phyloP scores from a whole-genome alignment of 2,797 vertebrate species.

The Gambusia yucatana region DNA sequence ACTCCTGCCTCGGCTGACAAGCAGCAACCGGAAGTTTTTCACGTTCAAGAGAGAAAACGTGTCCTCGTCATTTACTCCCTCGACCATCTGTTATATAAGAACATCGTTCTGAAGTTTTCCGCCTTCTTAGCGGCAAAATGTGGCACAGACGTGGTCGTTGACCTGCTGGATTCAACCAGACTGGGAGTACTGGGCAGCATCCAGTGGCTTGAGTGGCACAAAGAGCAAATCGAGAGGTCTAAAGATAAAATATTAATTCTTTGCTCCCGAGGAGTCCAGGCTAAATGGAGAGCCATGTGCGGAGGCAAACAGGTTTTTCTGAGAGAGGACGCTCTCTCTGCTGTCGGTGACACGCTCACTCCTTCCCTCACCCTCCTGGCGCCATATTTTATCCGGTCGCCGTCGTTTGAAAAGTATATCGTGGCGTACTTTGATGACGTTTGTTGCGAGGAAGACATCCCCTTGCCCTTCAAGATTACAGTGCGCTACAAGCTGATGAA shows the following conservation, averaged over 20 bases:
- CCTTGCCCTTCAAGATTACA: constrained; percentile 86
- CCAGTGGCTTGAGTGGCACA: constrained; percentile 90
- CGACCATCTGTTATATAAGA: constrained; percentile 89
- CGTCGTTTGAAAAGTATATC: constrained; percentile 89
- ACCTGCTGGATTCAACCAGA: constrained; percentile 85
- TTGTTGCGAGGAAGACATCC: constrained; percentile 84
- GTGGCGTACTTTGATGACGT: constrained; percentile 91
- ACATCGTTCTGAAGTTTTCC: constrained; percentile 89
- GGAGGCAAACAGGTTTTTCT: constrained; percentile 78
- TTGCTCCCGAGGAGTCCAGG: constrained; percentile 89
- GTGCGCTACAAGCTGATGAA: constrained; percentile 90
- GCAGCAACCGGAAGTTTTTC: constrained; percentile 26
- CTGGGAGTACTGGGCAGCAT: constrained; percentile 85
- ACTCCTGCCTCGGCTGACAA: constrained; percentile 10
- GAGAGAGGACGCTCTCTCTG: constrained; percentile 83
- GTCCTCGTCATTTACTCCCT: constrained; percentile 93
- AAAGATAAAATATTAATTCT: constrained; percentile 91
- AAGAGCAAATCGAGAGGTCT: constrained; percentile 82
- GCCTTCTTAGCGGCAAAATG: constrained; percentile 88
- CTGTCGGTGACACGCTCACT: constrained; percentile 88
- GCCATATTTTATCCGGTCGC: constrained; percentile 85
- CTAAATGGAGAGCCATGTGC: constrained; percentile 94
- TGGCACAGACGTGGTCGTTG: constrained; percentile 89
- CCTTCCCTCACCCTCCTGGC: constrained; percentile 89
- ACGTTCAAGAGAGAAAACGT: constrained; percentile 65